Percentiles rank a stretch among this genome's conserved stretches.
These are phyloP conservation scores for Dolichoris vasculosae DNA, from an alignment of 1,140 invertebrate genomes.

Conservation along the genomic window DNA sequence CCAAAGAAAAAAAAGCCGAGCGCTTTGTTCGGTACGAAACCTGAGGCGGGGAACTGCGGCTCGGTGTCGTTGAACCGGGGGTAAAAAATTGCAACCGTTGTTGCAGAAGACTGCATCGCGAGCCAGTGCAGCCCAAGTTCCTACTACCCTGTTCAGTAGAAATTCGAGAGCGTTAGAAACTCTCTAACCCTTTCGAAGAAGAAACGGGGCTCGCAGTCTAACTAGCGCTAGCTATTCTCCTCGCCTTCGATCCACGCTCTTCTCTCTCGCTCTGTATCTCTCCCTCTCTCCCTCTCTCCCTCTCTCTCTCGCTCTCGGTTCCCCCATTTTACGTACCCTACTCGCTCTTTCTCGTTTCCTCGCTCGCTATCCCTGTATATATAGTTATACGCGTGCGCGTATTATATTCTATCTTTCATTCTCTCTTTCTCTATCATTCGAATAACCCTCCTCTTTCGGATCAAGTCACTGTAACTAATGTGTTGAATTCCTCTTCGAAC, in stretches of 20 bases:
- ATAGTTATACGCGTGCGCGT: too few relatives aligned
- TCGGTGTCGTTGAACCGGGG: neutral
- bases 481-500: slow-evolving; percentile 58
- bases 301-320: slow-evolving; percentile 40
- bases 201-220: slow-evolving; percentile 10
- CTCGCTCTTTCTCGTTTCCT: slow-evolving; percentile 27
- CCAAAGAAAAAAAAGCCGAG: too few relatives aligned
- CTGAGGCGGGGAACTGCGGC: neutral
- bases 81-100: slow-evolving; percentile 5
- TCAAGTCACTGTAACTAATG: slow-evolving; percentile 15
- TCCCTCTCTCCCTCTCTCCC: slow-evolving; percentile 2
- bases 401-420: neutral
- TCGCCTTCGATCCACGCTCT: neutral
- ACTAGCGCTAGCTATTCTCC: slow-evolving; percentile 6
- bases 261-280: slow-evolving; percentile 5
- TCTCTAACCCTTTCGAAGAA: slow-evolving; percentile 54
- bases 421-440: neutral
- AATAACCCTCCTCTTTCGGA: slow-evolving; percentile 9
- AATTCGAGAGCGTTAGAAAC: slow-evolving; percentile 58
- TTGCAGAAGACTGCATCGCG: slow-evolving; percentile 27
- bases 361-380: neutral
- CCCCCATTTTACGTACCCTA: slow-evolving; percentile 24
- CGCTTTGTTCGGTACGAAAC: neutral
- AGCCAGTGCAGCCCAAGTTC: slow-evolving; percentile 39
- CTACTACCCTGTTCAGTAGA: slow-evolving; percentile 58